Evolutionary conservation across 2,113 vertebrate species (phyloP).

Genomic region (Aptenodytes forsteri): DNA sequence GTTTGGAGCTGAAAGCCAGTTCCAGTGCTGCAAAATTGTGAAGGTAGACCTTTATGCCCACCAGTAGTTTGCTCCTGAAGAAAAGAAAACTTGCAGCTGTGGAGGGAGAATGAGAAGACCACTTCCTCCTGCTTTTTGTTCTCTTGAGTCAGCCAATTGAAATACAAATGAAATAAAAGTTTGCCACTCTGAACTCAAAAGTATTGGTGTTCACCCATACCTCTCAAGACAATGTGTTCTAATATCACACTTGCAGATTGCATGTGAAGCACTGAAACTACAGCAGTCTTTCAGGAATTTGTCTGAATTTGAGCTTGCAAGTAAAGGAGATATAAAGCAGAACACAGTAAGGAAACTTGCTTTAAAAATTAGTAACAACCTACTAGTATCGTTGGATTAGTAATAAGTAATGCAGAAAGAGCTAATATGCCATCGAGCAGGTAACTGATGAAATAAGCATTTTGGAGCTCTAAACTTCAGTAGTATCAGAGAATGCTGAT

Average conservation of each 20-base stretch:
- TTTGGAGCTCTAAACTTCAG: background rate
- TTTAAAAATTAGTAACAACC: background rate
- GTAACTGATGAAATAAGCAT: background rate
- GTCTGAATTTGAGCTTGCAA: background rate
- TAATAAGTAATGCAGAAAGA: background rate
- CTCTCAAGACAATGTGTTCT: background rate
- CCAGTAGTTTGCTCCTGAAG: background rate
- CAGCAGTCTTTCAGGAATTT: background rate
- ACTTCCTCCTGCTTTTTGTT: background rate
- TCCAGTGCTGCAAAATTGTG: background rate
- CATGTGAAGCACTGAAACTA: background rate
- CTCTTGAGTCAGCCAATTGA: background rate
- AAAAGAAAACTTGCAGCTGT: background rate
- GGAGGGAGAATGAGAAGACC: background rate
- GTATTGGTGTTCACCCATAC: background rate
- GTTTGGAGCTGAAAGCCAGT: background rate
- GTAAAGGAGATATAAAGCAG: background rate
- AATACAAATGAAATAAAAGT: background rate
- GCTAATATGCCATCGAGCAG: background rate
- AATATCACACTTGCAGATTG: background rate
- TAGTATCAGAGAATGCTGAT: background rate
- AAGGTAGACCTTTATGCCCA: background rate
- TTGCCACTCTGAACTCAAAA: background rate
- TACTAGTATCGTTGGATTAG: background rate
- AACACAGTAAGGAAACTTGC: background rate